Base-by-base conservation (phyloP, 2,113 vertebrate species). In the Pungitius pungitius region DNA sequence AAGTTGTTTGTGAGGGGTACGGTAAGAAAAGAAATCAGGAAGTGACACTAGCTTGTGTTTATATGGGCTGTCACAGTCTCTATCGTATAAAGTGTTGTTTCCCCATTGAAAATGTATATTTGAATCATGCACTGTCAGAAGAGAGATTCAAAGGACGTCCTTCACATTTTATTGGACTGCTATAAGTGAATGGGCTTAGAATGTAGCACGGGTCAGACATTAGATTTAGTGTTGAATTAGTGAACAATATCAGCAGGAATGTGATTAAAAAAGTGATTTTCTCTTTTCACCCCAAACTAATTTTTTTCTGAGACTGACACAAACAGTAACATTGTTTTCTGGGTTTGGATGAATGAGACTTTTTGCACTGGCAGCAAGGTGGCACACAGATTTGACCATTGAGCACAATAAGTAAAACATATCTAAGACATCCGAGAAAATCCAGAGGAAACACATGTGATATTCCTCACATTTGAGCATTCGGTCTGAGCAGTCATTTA, bases 401-500 rank as follows among this genome's bases (percentile, higher is more conserved):
- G 4, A 39, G 22, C 45, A 26, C 8, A 66, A 9, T n/a, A 72
- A 63, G 30, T 10, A 35, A 18, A 27, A 76, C 67, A 61, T 22
- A 70, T 63, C 61, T 20, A 37, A 67, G 6, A 40, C 6, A 68
- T 11, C 8, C 5, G 15, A 66, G 7, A 62, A 61, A 65, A 66
- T 15, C 3, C 27, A 67, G 24, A 30, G 52, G 73, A 68, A 85
- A 37, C 22, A 54, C 60, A 62, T n/a, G 62, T 67, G 72, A 72
- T 65, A 70, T 82, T 71, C 79, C 62, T 79, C 72, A 68, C 69
- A 54, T 80, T 85, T 70, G 68, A 84, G 81, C 42, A 70, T 82
- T 80, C 42, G 77, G 80, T 40, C 62, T 77, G 73, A 47, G 49
- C 70, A 80, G 75, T 84, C 70, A 80, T 77, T 55, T 62, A 82